phyloP scores from a whole-genome alignment of 2,888 invertebrate genomes.

The Sycophila texana region DNA sequence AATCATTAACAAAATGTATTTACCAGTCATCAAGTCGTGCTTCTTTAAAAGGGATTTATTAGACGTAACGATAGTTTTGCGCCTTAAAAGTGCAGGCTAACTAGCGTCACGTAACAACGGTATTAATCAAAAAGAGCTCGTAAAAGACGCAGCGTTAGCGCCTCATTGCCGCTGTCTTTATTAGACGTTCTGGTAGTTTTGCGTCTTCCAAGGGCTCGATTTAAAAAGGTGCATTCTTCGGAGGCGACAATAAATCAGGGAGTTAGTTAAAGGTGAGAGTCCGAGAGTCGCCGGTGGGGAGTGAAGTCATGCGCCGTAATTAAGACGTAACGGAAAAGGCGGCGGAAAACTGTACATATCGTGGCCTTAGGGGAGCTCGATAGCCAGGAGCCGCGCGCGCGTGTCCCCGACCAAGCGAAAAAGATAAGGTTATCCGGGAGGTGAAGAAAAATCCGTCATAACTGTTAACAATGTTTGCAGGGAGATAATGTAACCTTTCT shows the following conservation, averaged over 20 bases:
- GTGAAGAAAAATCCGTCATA: constrained; percentile 51
- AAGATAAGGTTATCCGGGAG: constrained; percentile 48
- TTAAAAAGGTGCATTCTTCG: neutral
- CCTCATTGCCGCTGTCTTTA: too few relatives aligned
- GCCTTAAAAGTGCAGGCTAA: too few relatives aligned
- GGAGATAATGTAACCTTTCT: constrained; percentile 34
- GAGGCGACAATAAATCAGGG: constrained; percentile 25
- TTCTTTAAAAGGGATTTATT: too few relatives aligned
- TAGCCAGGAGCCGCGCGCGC: constrained; percentile 5
- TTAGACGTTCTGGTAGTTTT: too few relatives aligned
- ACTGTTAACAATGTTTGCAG: constrained; percentile 39
- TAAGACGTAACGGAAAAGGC: constrained; percentile 33
- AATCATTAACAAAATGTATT: too few relatives aligned
- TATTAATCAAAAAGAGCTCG: too few relatives aligned
- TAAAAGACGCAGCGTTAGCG: too few relatives aligned
- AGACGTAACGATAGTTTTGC: too few relatives aligned
- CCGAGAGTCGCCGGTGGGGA: too few relatives aligned
- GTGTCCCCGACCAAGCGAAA: constrained; percentile 26
- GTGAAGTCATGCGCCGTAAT: constrained; percentile 24
- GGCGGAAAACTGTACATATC: constrained; percentile 32
- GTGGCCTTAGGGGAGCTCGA: constrained; percentile 29
- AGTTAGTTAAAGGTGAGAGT: constrained; percentile 1
- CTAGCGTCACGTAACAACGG: too few relatives aligned
- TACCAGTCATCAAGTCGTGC: too few relatives aligned
- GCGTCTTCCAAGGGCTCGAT: neutral